Conservation (phyloP, 2,797 vertebrate genomes). For the Apodemus agrarius region DNA sequence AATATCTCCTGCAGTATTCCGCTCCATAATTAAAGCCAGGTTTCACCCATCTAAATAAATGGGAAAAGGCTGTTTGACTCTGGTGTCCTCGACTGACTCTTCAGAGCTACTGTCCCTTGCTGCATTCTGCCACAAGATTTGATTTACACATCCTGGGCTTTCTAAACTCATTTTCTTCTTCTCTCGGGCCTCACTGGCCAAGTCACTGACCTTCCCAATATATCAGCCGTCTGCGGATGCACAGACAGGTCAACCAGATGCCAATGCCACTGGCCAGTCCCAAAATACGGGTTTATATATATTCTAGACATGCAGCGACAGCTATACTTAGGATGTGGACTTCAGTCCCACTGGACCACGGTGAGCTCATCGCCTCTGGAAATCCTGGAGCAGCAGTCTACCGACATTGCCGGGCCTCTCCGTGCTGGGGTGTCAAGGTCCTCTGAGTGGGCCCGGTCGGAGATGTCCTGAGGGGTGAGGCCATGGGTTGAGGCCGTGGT, state of each 20-base stretch:
- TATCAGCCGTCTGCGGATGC: not conserved
- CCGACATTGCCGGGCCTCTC: not conserved
- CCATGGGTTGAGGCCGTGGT: not conserved
- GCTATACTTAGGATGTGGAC: conserved; percentile 85
- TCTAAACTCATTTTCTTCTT: not conserved
- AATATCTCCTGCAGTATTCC: conserved; percentile 62
- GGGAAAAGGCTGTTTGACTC: conserved; percentile 8
- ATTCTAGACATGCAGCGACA: conserved; percentile 81
- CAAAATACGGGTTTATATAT: conserved; percentile 85
- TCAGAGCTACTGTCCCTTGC: not conserved
- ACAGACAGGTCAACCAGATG: not conserved
- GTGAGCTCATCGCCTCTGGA: conserved; percentile 83
- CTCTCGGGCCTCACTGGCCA: not conserved
- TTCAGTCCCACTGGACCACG: conserved; percentile 72
- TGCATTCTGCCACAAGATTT: not conserved
- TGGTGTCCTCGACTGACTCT: not conserved
- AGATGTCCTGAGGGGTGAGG: not conserved
- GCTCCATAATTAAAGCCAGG: conserved; percentile 65
- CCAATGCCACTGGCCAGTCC: conserved; percentile 67
- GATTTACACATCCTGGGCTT: not conserved
- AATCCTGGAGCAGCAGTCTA: conserved; percentile 42
- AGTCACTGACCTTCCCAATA: not conserved
- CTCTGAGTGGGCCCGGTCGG: not conserved
- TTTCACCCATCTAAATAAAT: conserved; percentile 69
- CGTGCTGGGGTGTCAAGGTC: not conserved